Percentiles rank a stretch among this genome's conserved stretches.
Evolutionary conservation across 2,888 invertebrate species (phyloP).

Genomic region (Lepidocyrtinus sp.): DNA sequence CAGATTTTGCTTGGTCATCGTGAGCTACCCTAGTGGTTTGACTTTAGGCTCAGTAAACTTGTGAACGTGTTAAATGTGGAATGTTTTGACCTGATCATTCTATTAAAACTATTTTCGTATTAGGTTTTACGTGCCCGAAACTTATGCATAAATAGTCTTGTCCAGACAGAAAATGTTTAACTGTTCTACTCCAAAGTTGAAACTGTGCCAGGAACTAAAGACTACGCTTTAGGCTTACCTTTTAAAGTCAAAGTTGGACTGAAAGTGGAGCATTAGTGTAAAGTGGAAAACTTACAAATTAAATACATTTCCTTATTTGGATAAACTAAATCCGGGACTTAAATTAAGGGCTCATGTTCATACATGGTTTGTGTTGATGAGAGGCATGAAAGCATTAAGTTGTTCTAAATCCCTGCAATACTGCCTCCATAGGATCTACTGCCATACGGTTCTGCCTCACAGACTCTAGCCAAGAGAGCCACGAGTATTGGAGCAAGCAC

Average conservation of each 20-base stretch:
- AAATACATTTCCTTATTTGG: conserved; percentile 41
- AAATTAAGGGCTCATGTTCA: background rate
- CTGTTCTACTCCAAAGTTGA: background rate
- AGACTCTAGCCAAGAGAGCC: background rate
- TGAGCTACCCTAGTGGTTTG: conserved; percentile 22
- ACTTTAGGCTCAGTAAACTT: conserved; percentile 4
- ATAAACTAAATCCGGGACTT: conserved; percentile 3
- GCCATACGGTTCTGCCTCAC: conserved; percentile 40
- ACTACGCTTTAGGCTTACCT: conserved; percentile 16
- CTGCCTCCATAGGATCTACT: conserved; percentile 31
- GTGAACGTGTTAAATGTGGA: conserved; percentile 24
- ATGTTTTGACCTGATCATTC: background rate
- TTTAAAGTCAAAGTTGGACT: conserved; percentile 15
- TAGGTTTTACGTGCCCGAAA: background rate
- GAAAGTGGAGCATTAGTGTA: conserved; percentile 11
- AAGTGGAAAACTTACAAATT: conserved; percentile 26
- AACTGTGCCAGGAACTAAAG: background rate
- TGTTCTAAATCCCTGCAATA: conserved; percentile 6
- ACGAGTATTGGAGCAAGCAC: conserved; percentile 5
- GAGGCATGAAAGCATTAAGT: conserved; percentile 7
- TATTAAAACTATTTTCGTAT: background rate
- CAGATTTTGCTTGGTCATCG: conserved; percentile 9
- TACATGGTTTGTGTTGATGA: background rate
- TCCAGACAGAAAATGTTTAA: conserved; percentile 2
- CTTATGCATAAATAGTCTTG: background rate